phyloP scores from a whole-genome alignment of 1,140 invertebrate species.

The Leguminivora glycinivorella region DNA sequence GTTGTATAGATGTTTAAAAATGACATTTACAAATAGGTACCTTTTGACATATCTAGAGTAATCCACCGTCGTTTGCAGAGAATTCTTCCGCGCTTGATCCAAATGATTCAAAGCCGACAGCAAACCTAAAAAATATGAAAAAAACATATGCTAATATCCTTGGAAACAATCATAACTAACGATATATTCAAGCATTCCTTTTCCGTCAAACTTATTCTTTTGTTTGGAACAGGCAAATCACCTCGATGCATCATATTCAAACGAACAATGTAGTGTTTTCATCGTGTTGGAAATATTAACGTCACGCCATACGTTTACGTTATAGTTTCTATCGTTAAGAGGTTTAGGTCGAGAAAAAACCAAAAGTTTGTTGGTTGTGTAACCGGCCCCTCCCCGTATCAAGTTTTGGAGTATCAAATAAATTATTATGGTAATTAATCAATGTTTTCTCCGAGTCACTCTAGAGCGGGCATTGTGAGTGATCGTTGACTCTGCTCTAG shows the following conservation, averaged over 20 bases:
- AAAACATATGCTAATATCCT: constrained; percentile 61
- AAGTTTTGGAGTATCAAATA: constrained; percentile 79
- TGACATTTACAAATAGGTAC: constrained; percentile 63
- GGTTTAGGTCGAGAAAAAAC: constrained; percentile 70
- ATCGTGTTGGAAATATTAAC: constrained; percentile 66
- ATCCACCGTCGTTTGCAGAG: constrained; percentile 80
- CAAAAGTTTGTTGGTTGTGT: constrained; percentile 59
- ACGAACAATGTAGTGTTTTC: constrained; percentile 73
- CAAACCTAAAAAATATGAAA: constrained; percentile 72
- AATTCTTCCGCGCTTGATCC: constrained; percentile 74
- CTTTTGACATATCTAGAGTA: constrained; percentile 91
- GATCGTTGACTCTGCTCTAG: constrained; percentile 62
- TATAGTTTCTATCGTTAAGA: constrained; percentile 49
- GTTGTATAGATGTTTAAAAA: constrained; percentile 24
- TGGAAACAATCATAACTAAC: constrained; percentile 64
- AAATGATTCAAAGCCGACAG: constrained; percentile 79
- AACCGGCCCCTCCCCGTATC: constrained; percentile 73
- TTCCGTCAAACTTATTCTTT: constrained; percentile 72
- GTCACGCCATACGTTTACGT: constrained; percentile 48
- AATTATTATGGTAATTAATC: constrained; percentile 80
- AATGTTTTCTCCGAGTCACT: constrained; percentile 79
- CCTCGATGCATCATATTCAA: constrained; percentile 73
- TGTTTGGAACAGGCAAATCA: constrained; percentile 76
- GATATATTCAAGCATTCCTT: constrained; percentile 66
- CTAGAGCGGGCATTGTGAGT: constrained; percentile 69